A percentile compares a stretch with the other conserved stretches of the same genome.
Conservation (phyloP, 1,140 invertebrate genomes). For the Drosophila lacertosa region DNA sequence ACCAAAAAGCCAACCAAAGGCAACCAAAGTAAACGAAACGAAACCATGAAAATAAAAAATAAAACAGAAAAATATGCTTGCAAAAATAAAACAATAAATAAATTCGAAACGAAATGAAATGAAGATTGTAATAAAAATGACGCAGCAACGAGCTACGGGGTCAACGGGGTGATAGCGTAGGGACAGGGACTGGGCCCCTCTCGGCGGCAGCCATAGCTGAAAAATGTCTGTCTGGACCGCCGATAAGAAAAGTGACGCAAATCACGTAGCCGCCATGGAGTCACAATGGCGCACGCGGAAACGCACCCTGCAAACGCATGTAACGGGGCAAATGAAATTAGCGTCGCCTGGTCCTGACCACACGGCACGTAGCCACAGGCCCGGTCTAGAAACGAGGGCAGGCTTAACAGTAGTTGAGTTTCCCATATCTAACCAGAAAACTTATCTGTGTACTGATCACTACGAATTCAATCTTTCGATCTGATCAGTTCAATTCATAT, state of each 20-base stretch:
- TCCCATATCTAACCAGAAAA: too few relatives aligned
- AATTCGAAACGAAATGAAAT: constrained; percentile 72
- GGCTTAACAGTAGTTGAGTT: neutral
- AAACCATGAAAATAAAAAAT: constrained; percentile 34
- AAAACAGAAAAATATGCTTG: constrained; percentile 57
- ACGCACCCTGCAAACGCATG: constrained; percentile 52
- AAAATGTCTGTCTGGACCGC: neutral
- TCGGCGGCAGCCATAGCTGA: constrained; percentile 20
- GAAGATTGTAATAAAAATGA: constrained; percentile 85
- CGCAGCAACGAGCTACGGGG: constrained; percentile 39
- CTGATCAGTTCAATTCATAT: constrained; percentile 14
- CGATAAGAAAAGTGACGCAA: constrained; percentile 62
- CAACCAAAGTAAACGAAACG: constrained; percentile 51
- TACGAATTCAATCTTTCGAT: too few relatives aligned
- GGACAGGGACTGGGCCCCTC: constrained; percentile 1
- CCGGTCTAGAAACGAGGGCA: neutral
- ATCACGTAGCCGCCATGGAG: constrained; percentile 69
- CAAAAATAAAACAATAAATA: constrained; percentile 79
- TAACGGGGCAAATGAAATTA: constrained; percentile 74
- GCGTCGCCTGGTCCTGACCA: constrained; percentile 50
- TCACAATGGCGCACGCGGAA: constrained; percentile 27
- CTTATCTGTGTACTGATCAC: too few relatives aligned
- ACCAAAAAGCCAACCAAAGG: constrained; percentile 15
- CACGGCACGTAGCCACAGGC: constrained; percentile 26
- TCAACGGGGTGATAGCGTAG: constrained; percentile 1